Base-by-base conservation (phyloP, 1,140 invertebrate species). In the Yoshiicerus persimilis region DNA sequence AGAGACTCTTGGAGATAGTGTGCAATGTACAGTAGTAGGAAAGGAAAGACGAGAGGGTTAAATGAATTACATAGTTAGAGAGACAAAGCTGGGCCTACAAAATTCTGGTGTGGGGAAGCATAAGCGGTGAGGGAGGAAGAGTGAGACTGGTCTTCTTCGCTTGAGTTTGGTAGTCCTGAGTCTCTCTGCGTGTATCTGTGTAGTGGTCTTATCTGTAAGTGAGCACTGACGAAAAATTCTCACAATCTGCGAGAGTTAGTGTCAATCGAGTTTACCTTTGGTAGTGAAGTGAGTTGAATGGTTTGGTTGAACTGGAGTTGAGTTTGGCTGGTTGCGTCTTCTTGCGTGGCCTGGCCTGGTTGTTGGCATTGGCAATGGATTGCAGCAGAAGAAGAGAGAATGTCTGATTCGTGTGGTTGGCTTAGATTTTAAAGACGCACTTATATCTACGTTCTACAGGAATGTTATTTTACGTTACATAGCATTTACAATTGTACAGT, bases 221-320 rank as follows among this genome's bases (percentile, higher is more conserved):
- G 11, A n/a, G 23, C 10, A 25, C 66, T 80, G 32, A 16, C 36
- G 75, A 80, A 80, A 80, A 80, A 80, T 80, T 34, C 64, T 70
- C 27, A 70, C 27, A 30, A 56, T 56, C 75, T 36, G 20, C n/a
- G n/a, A n/a, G n/a, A 32, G 32, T 80, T 32, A 36, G 75, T 80
- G 75, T 80, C 75, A 80, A 34, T 80, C 75, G 75, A 80, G 75
- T 80, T 80, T 80, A 80, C 75, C 75, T 80, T 80, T 38, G 75
- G 64, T 66, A 77, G 70, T 77, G 32, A 36, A 38, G 75, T 80
- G 32, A 80, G 64, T 25, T 66, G 25, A 27, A 66, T 16, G 32
- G 27, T 13, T 27, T 25, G 1, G 1, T 20, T n/a, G 25, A 11
- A 8, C 11, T 66, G 62, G n/a, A 66, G 64, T 66, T 66, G 25